These are phyloP conservation scores for Thymallus thymallus DNA, from an alignment of 2,113 vertebrate genomes.

Conservation along the genomic window DNA sequence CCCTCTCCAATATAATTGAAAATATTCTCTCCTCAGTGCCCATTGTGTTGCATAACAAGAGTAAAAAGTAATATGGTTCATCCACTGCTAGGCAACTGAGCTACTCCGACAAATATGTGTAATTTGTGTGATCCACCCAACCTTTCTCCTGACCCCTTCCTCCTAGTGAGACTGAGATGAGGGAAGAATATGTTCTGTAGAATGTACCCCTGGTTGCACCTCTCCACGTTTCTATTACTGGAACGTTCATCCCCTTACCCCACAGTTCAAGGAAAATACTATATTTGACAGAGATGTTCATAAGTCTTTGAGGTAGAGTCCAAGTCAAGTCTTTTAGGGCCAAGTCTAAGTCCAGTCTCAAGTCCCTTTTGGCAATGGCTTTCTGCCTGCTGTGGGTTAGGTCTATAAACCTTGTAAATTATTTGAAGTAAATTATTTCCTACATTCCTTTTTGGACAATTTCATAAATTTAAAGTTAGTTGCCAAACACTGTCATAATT, in stretches of 20 bases:
- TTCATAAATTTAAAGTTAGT: no score
- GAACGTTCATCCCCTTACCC: slow-evolving; percentile 58
- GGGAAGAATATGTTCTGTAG: slow-evolving; percentile 42
- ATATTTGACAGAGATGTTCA: no score
- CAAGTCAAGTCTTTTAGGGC: no score
- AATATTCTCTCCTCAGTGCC: not conserved
- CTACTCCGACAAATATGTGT: slow-evolving; percentile 44
- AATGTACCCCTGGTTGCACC: slow-evolving; percentile 37
- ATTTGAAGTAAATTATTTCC: no score
- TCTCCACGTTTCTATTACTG: slow-evolving; percentile 58
- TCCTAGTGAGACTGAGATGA: slow-evolving; percentile 37
- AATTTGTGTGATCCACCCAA: slow-evolving; percentile 51
- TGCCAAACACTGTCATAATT: no score
- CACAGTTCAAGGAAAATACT: slow-evolving; percentile 75
- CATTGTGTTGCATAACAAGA: not conserved
- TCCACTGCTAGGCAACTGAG: slow-evolving; percentile 18
- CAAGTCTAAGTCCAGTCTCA: no score
- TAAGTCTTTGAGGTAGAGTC: no score
- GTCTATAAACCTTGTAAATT: no score
- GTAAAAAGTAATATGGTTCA: slow-evolving; percentile 9
- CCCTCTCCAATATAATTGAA: slow-evolving; percentile 6
- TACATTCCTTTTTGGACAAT: no score
- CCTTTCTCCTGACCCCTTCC: slow-evolving; percentile 43
- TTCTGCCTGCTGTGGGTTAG: no score
- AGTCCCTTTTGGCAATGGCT: no score